These are phyloP conservation scores for Stomatorhinus ivindoensis DNA, from an alignment of 2,113 vertebrate genomes.

Conservation along the genomic window DNA sequence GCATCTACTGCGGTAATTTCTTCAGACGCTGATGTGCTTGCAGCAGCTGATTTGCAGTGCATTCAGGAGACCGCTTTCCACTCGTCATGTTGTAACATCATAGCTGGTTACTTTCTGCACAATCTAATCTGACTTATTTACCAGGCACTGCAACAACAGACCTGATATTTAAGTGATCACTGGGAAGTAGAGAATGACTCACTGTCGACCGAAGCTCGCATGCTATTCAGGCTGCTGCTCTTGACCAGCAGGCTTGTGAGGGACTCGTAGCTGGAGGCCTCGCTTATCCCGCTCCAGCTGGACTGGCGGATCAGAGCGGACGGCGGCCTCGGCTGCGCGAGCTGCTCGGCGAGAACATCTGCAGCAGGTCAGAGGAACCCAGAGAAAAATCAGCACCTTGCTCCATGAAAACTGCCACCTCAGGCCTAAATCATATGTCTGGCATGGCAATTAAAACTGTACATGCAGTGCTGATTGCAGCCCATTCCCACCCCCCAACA, in stretches of 20 bases:
- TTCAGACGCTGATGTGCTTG: too few relatives aligned
- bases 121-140: neutral
- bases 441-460: neutral
- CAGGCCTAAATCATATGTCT: neutral
- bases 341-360: conserved; percentile 18
- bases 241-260: conserved; percentile 64
- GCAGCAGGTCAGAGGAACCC: neutral
- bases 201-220: conserved; percentile 54
- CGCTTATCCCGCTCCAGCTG: conserved; percentile 78
- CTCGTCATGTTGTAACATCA: too few relatives aligned
- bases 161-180: neutral
- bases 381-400: neutral
- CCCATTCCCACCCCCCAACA: neutral
- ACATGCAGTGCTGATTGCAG: neutral
- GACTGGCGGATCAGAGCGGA: conserved; percentile 70
- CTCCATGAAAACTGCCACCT: neutral
- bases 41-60: too few relatives aligned
- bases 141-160: neutral
- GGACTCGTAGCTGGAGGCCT: conserved; percentile 61
- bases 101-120: neutral
- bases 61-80: too few relatives aligned
- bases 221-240: conserved; percentile 76
- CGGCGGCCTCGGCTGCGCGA: conserved; percentile 41
- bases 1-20: too few relatives aligned
- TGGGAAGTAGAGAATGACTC: conserved; percentile 40